phyloP scores from a whole-genome alignment of 2,888 invertebrate genomes.

The Willowsia nigromaculata region DNA sequence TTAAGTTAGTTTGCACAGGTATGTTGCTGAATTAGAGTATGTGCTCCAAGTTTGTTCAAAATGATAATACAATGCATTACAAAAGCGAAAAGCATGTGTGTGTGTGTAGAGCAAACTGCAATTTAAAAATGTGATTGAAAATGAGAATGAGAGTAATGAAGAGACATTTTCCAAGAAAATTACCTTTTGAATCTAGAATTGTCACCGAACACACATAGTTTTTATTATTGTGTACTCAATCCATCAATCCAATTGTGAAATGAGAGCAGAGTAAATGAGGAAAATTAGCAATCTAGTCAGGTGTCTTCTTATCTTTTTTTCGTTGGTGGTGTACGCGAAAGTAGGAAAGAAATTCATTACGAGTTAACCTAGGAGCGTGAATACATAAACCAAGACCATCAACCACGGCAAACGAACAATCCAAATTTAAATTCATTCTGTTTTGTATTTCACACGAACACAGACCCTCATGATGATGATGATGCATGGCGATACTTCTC shows the following conservation, averaged over 20 bases:
- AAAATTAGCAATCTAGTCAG: constrained; percentile 58
- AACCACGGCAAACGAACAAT: neutral
- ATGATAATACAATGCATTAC: neutral
- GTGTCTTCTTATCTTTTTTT: constrained; percentile 36
- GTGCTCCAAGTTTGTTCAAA: neutral
- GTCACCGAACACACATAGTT: neutral
- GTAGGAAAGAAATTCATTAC: neutral
- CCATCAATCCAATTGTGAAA: neutral
- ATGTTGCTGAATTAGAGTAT: neutral
- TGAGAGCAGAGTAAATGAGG: constrained; percentile 10
- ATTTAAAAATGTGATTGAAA: constrained; percentile 39
- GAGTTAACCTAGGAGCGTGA: neutral
- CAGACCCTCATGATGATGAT: neutral
- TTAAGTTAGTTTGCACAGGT: constrained; percentile 18
- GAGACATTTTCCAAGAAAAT: constrained; percentile 12
- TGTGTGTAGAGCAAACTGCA: constrained; percentile 10
- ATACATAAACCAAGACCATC: too few species aligned
- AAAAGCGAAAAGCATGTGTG: neutral
- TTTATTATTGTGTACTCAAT: constrained; percentile 25
- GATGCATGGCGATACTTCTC: neutral
- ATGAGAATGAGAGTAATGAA: constrained; percentile 12
- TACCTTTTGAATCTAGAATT: neutral
- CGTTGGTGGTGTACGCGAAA: neutral
- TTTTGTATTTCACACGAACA: neutral
- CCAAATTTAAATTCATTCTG: constrained; percentile 16